Evolutionary conservation across 2,797 vertebrate genomes (phyloP).

Genomic region (Falco peregrinus): DNA sequence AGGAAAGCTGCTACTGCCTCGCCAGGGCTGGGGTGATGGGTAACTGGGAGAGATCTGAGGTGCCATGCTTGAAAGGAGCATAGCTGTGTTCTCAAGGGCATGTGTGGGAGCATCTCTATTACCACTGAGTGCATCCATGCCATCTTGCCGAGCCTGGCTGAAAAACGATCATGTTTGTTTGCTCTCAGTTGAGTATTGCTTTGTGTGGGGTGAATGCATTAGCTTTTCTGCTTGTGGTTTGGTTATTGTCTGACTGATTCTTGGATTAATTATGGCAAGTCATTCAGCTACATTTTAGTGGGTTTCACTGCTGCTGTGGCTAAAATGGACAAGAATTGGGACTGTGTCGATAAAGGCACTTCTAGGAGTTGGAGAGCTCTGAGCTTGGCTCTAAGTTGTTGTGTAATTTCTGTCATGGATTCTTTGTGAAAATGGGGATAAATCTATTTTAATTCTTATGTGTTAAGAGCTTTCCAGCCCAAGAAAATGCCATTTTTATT

Average conservation of each 20-base stretch:
- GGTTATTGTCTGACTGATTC: background rate
- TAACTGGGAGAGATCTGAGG: background rate
- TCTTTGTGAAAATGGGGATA: background rate
- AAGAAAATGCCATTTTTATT: background rate
- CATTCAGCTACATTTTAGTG: background rate
- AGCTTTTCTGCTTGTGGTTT: background rate
- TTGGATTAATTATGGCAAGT: background rate
- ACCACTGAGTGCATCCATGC: accelerated
- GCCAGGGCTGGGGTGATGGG: background rate
- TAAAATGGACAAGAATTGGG: background rate
- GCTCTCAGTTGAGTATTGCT: background rate
- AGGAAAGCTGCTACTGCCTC: background rate
- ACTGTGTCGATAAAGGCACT: background rate
- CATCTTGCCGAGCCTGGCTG: background rate
- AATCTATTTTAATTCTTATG: background rate
- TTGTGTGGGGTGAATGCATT: background rate
- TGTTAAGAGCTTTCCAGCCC: background rate
- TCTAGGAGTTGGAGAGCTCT: background rate
- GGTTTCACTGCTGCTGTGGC: background rate
- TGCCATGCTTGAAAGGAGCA: background rate
- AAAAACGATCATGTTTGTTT: background rate
- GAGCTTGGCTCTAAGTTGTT: background rate
- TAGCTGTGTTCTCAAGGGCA: accelerated
- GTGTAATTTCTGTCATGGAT: background rate
- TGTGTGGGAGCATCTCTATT: background rate